Evolutionary conservation across 2,797 vertebrate species (phyloP).

Genomic region (Coccyzus lansbergi): DNA sequence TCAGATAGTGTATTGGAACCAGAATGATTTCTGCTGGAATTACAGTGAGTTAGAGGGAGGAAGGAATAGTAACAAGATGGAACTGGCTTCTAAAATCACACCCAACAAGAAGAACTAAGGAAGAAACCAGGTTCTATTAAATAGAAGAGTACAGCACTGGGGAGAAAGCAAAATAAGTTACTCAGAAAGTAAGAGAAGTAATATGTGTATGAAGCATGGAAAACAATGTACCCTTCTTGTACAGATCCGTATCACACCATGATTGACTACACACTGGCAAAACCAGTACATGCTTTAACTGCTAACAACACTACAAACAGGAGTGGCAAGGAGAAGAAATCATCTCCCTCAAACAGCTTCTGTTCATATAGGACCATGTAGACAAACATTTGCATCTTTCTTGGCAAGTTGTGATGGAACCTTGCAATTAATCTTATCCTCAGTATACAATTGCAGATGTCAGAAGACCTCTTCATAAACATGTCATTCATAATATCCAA

Average conservation of each 20-base stretch:
- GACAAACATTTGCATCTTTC: neutral
- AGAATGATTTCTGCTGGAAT: constrained; percentile 9
- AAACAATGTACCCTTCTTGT: neutral
- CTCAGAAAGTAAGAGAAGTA: neutral
- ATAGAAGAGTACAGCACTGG: neutral
- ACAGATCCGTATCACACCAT: neutral
- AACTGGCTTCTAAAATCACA: neutral
- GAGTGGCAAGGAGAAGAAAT: neutral
- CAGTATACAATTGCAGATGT: neutral
- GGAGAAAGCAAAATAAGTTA: neutral
- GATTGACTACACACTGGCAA: neutral
- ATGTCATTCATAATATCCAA: neutral
- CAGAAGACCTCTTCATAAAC: neutral
- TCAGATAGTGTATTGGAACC: neutral
- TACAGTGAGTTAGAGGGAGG: neutral
- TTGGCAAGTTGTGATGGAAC: neutral
- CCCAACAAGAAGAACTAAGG: neutral
- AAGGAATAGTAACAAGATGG: neutral
- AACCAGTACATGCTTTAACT: neutral
- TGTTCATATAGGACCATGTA: neutral
- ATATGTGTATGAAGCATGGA: neutral
- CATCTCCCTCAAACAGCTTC: neutral
- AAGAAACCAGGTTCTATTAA: neutral
- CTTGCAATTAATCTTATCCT: neutral
- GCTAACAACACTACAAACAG: neutral